Evolutionary conservation across 2,888 invertebrate species (phyloP).

Genomic region (Lycia hirtaria): DNA sequence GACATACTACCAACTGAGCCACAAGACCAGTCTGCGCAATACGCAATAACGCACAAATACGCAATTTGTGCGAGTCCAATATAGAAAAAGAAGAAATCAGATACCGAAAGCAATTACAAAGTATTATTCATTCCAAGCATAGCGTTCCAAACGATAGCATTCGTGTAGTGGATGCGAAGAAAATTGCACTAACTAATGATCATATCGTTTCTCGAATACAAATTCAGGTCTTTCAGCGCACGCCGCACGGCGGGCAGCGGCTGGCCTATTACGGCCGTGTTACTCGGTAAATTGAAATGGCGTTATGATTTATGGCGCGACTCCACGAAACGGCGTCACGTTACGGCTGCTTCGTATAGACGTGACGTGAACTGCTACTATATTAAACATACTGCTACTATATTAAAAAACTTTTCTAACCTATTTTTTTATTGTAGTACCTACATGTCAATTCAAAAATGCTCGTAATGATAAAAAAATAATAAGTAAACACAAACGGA

Average conservation of each 20-base stretch:
- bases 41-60: too few species aligned
- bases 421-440: too few species aligned
- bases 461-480: too few species aligned
- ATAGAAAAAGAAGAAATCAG: too few species aligned
- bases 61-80: too few species aligned
- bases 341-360: constrained; percentile 71
- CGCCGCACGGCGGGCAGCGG: constrained; percentile 60
- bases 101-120: constrained; percentile 71
- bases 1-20: too few species aligned
- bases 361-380: constrained; percentile 76
- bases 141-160: constrained; percentile 64
- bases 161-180: constrained; percentile 76
- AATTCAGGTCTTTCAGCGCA: constrained; percentile 78
- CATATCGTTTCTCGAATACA: constrained; percentile 81
- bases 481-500: too few species aligned
- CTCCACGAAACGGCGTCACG: constrained; percentile 75
- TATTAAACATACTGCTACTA: too few species aligned
- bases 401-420: too few species aligned
- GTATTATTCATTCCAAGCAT: constrained; percentile 71
- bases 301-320: constrained; percentile 80
- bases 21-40: too few species aligned
- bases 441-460: too few species aligned
- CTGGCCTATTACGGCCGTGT: constrained; percentile 73
- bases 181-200: constrained; percentile 83
- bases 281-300: constrained; percentile 80